Evolutionary conservation across 2,113 vertebrate species (phyloP).

Genomic region (Phocoena sinus): DNA sequence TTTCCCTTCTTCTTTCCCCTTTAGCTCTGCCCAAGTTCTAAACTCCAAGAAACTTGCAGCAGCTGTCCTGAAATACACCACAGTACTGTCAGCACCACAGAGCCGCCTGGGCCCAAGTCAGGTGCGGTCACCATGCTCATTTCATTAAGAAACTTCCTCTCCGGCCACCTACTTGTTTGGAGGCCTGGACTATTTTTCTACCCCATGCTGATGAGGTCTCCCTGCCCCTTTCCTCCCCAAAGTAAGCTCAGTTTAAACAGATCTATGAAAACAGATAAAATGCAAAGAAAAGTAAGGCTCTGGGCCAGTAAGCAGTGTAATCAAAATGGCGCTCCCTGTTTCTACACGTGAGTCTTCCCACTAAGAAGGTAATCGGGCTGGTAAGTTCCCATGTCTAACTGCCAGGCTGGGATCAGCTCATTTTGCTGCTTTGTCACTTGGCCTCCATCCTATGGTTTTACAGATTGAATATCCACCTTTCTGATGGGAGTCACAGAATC

Average conservation of each 20-base stretch:
- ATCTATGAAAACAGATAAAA: neutral
- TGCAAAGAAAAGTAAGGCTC: neutral
- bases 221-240: neutral
- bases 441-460: neutral
- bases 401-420: neutral
- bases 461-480: neutral
- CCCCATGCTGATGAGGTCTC: neutral
- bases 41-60: neutral
- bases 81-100: neutral
- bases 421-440: neutral
- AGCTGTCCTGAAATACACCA: neutral
- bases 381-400: neutral
- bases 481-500: neutral
- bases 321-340: neutral
- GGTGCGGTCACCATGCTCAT: neutral
- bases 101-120: neutral
- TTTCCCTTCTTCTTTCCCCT: neutral
- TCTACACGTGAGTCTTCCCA: accelerated
- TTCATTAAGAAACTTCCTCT: neutral
- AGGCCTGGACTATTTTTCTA: neutral
- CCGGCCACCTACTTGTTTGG: neutral
- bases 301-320: too few species aligned
- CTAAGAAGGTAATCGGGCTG: neutral
- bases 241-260: constrained; percentile 9
- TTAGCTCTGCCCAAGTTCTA: neutral